These are phyloP conservation scores for Rallus crepitans DNA, from an alignment of 2,797 vertebrate genomes.

Conservation along the genomic window DNA sequence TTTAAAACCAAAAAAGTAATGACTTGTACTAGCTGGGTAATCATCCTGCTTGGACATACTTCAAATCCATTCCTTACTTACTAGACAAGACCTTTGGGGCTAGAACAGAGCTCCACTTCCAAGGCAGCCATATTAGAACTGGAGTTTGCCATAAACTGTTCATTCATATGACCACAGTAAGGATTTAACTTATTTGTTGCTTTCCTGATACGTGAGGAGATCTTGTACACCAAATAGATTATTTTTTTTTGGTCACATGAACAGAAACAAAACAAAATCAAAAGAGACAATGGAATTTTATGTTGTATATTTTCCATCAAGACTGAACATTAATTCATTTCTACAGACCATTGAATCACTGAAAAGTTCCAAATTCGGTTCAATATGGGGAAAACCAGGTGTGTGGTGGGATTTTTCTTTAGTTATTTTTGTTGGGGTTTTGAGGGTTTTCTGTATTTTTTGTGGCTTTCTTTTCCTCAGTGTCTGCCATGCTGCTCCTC, in stretches of 20 bases:
- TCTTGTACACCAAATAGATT: slow-evolving; percentile 13
- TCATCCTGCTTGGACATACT: neutral
- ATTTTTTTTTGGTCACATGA: neutral
- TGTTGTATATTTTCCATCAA: neutral
- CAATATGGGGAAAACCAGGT: neutral
- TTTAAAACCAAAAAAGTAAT: neutral
- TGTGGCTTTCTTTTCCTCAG: neutral
- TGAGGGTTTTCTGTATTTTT: neutral
- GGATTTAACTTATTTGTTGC: slow-evolving; percentile 27
- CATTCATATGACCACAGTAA: neutral
- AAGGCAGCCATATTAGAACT: neutral
- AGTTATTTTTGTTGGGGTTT: neutral
- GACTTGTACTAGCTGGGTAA: neutral
- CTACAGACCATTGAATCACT: neutral
- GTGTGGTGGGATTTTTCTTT: neutral
- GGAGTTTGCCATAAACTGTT: neutral
- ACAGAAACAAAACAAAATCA: slow-evolving; percentile 25
- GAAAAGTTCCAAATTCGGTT: slow-evolving; percentile 31
- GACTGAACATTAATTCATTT: neutral
- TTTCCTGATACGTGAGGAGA: neutral
- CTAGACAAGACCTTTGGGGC: neutral
- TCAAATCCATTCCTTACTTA: neutral
- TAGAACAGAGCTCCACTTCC: neutral
- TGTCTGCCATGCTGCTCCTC: neutral
- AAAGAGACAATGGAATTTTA: slow-evolving; percentile 3